A percentile compares a stretch with the other conserved stretches of the same genome.
Evolutionary conservation across 2,888 invertebrate genomes (phyloP).

Genomic region (Agriotes lineatus): DNA sequence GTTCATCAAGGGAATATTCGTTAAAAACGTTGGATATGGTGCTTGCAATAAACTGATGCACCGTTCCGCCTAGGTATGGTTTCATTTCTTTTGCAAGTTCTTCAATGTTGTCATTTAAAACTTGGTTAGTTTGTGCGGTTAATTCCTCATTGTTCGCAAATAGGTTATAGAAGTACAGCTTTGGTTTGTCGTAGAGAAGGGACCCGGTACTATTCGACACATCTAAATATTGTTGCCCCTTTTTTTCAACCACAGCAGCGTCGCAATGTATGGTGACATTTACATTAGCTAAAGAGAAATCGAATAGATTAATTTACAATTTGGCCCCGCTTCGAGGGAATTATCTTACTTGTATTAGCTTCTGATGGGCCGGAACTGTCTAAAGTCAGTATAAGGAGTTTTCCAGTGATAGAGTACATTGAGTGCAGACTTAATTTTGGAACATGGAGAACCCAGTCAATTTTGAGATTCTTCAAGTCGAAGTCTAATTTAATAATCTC

Average conservation of each 20-base stretch:
- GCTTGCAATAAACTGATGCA: constrained; percentile 43
- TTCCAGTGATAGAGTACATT: constrained; percentile 66
- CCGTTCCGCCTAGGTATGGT: constrained; percentile 48
- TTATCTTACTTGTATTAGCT: constrained; percentile 66
- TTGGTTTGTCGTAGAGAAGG: not conserved
- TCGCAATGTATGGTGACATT: constrained; percentile 57
- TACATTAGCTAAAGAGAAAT: constrained; percentile 62
- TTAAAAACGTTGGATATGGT: constrained; percentile 47
- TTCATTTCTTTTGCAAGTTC: constrained; percentile 49
- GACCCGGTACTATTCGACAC: constrained; percentile 24
- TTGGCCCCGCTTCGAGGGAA: not conserved
- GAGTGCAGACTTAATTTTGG: constrained; percentile 56
- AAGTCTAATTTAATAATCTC: constrained; percentile 55
- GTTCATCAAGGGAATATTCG: constrained; percentile 28
- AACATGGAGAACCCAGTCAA: constrained; percentile 60
- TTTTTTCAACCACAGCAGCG: constrained; percentile 32
- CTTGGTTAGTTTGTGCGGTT: constrained; percentile 48
- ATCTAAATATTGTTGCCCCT: constrained; percentile 43
- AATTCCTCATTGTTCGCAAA: constrained; percentile 53
- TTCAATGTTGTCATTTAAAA: constrained; percentile 51
- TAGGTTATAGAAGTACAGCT: constrained; percentile 49
- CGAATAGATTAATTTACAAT: not conserved
- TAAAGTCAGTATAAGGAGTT: constrained; percentile 65
- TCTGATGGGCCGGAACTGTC: constrained; percentile 65
- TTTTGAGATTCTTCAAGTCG: constrained; percentile 61